phyloP scores from a whole-genome alignment of 92 coral and sea anemone genomes.

The Isaurus tuberculatus region DNA sequence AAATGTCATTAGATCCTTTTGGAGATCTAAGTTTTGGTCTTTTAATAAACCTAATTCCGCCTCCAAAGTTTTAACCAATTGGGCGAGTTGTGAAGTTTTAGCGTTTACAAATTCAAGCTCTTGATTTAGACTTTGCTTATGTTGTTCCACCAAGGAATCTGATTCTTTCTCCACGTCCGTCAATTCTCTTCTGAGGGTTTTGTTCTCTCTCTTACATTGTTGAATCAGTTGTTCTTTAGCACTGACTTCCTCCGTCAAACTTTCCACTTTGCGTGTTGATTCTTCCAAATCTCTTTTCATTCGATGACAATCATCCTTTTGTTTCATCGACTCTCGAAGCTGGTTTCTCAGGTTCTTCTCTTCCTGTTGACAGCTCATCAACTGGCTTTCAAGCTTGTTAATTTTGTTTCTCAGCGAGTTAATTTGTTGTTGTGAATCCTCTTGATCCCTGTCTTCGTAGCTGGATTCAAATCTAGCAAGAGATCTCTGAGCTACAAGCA shows the following conservation, averaged over 20 bases:
- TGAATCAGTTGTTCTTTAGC: slow-evolving; percentile 67
- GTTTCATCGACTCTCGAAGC: slow-evolving; percentile 62
- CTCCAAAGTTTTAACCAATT: slow-evolving; percentile 62
- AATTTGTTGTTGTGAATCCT: slow-evolving; percentile 68
- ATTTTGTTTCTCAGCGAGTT: slow-evolving; percentile 66
- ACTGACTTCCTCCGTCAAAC: slow-evolving; percentile 62
- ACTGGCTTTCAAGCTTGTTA: slow-evolving; percentile 73
- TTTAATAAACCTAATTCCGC: slow-evolving; percentile 72
- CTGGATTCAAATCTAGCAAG: slow-evolving; percentile 69
- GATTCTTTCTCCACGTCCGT: slow-evolving; percentile 64
- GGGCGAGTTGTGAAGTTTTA: slow-evolving; percentile 66
- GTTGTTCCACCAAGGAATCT: slow-evolving; percentile 45
- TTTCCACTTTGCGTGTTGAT: slow-evolving; percentile 68
- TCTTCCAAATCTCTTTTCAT: slow-evolving; percentile 78
- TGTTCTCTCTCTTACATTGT: slow-evolving; percentile 82
- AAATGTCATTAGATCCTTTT: slow-evolving; percentile 72
- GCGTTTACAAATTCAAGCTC: slow-evolving; percentile 72
- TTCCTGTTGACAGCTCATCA: slow-evolving; percentile 57
- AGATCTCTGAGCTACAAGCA: slow-evolving; percentile 73
- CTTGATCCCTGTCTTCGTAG: slow-evolving; percentile 56
- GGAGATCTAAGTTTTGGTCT: slow-evolving; percentile 75
- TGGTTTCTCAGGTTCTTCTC: slow-evolving; percentile 69
- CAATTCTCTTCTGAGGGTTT: slow-evolving; percentile 67
- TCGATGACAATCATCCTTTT: slow-evolving; percentile 64
- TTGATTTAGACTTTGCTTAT: slow-evolving; percentile 42